Evolutionary conservation across 2,797 vertebrate genomes (phyloP).

Genomic region (Liasis olivaceus): DNA sequence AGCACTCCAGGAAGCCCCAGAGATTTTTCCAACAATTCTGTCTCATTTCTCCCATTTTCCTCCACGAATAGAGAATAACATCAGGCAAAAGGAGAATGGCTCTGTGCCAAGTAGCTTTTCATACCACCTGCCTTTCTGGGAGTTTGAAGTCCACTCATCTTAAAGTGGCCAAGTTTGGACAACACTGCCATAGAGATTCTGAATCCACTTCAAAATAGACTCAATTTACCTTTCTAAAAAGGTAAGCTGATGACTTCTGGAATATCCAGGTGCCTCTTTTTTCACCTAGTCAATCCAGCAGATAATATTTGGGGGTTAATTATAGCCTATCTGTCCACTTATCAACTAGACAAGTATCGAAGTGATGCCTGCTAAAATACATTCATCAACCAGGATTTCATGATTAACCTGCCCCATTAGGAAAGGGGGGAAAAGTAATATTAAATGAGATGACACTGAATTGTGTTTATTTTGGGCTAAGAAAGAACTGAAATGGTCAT

Average conservation of each 20-base stretch:
- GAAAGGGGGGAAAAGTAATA: constrained; percentile 45
- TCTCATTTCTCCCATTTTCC: not conserved
- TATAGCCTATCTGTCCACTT: constrained; percentile 65
- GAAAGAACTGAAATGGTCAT: constrained; percentile 26
- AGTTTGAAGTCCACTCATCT: not conserved
- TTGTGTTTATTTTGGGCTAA: constrained; percentile 7
- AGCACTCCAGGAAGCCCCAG: not conserved
- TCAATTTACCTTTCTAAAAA: constrained; percentile 48
- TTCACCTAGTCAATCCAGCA: constrained; percentile 58
- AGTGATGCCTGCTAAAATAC: constrained; percentile 53
- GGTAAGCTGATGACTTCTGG: constrained; percentile 45
- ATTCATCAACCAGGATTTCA: constrained; percentile 60
- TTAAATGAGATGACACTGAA: constrained; percentile 25
- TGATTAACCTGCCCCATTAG: constrained; percentile 66
- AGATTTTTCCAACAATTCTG: not conserved
- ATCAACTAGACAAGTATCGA: constrained; percentile 68
- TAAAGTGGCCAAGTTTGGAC: too few species aligned
- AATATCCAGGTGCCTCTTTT: constrained; percentile 41
- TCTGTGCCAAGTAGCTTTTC: not conserved
- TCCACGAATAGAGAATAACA: not conserved
- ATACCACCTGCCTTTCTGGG: not conserved
- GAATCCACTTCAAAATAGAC: constrained; percentile 45
- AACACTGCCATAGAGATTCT: not conserved
- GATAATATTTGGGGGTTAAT: constrained; percentile 66
- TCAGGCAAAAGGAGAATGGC: not conserved